These are phyloP conservation scores for Argyrosomus japonicus DNA, from an alignment of 2,113 vertebrate genomes.

Conservation along the genomic window DNA sequence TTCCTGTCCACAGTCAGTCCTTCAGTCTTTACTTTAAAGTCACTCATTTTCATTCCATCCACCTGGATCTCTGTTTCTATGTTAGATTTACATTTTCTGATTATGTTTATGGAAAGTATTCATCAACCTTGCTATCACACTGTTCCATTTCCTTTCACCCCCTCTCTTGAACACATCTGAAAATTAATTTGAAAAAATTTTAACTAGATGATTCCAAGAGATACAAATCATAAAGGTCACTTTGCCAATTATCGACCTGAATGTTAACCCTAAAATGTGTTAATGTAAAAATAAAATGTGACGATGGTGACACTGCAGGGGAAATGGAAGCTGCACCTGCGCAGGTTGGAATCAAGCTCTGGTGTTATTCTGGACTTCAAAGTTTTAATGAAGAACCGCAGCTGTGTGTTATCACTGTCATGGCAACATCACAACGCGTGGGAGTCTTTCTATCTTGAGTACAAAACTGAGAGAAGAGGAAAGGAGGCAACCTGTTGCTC, in stretches of 20 bases:
- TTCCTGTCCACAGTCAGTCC: not conserved
- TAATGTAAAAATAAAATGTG: not conserved
- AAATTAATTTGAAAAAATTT: not conserved
- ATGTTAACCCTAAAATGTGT: not conserved
- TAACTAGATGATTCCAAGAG: not conserved
- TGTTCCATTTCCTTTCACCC: not conserved
- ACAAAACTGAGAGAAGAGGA: not conserved
- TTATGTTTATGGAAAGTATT: not conserved
- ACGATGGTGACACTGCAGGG: not conserved
- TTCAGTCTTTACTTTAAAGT: not conserved
- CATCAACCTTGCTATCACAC: not conserved
- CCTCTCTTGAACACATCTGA: not conserved
- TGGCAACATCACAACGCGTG: slow-evolving; percentile 12
- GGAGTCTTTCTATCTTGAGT: not conserved
- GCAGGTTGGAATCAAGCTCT: not conserved
- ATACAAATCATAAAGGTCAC: not conserved
- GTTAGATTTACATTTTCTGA: not conserved
- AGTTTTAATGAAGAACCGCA: not conserved
- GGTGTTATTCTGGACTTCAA: not conserved
- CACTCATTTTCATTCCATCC: not conserved
- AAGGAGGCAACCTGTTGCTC: not conserved
- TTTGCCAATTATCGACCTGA: not conserved
- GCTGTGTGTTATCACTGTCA: not conserved
- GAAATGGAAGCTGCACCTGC: not conserved
- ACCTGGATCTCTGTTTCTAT: not conserved